Percentiles rank a stretch among this genome's conserved stretches.
These are phyloP conservation scores for Falco novaeseelandiae DNA, from an alignment of 2,797 vertebrate species.

Conservation along the genomic window DNA sequence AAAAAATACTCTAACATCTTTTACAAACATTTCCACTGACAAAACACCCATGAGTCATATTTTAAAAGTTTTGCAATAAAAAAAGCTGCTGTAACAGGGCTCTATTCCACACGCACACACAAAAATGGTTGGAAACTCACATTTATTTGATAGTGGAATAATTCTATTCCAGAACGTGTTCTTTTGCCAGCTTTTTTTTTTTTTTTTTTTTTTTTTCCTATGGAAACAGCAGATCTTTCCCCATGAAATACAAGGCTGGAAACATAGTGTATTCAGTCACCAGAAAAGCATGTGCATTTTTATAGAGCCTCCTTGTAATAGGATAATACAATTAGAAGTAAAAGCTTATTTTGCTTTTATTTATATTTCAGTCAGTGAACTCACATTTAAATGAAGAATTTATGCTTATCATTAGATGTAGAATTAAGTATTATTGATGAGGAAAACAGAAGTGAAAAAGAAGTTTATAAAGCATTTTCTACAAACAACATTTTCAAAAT, in stretches of 20 bases:
- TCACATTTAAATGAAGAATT: not conserved
- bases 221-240: conserved; percentile 35
- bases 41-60: conserved; percentile 23
- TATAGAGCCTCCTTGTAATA: not conserved
- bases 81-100: conserved; percentile 23
- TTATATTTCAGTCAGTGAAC: not conserved
- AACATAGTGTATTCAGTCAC: not conserved
- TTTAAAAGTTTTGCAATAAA: conserved; percentile 59
- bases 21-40: conserved; percentile 8
- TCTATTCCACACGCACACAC: not conserved
- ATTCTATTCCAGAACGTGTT: conserved; percentile 25
- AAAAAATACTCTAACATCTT: conserved; percentile 7
- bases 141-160: conserved; percentile 50
- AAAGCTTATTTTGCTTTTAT: not conserved
- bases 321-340: conserved; percentile 29
- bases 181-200: not conserved
- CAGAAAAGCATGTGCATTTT: conserved; percentile 47
- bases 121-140: conserved; percentile 24
- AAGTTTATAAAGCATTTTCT: not conserved
- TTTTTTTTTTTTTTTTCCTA: not conserved
- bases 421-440: not conserved
- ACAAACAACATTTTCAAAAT: not conserved
- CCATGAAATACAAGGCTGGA: not conserved
- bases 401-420: not conserved
- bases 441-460: not conserved